These are phyloP conservation scores for Cryptotis parvus DNA, from an alignment of 2,113 vertebrate genomes.

Conservation along the genomic window DNA sequence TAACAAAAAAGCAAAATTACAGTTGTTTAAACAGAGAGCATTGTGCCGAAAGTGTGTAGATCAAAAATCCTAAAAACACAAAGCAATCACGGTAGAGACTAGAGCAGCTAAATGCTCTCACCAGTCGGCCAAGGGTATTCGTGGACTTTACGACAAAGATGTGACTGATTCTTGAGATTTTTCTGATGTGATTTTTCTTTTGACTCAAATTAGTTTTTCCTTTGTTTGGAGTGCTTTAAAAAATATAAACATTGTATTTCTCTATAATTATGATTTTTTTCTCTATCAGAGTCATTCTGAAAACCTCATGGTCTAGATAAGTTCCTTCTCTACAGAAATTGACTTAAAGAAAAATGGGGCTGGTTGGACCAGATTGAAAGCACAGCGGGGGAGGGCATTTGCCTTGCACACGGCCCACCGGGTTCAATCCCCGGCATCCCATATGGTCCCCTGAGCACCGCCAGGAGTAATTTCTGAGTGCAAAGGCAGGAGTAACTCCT, in stretches of 20 bases:
- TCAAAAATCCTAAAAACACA: neutral
- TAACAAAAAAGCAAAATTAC: neutral
- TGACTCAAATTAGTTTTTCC: conserved; percentile 11
- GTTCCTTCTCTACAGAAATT: neutral
- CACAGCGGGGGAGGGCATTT: too few species aligned
- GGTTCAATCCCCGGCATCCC: too few species aligned
- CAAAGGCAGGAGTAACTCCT: too few species aligned
- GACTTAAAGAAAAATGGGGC: neutral
- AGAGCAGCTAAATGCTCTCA: too few species aligned
- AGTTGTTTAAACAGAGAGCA: neutral
- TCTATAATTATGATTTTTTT: neutral
- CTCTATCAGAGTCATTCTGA: neutral
- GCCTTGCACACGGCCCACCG: too few species aligned
- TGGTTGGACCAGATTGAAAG: too few species aligned
- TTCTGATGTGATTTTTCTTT: neutral
- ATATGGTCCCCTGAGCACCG: too few species aligned
- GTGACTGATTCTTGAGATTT: neutral
- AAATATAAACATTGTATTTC: neutral
- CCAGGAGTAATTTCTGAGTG: too few species aligned
- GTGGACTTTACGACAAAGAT: neutral
- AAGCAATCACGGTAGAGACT: too few species aligned
- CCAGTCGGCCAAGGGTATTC: neutral
- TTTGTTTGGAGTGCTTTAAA: neutral
- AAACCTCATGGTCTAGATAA: neutral
- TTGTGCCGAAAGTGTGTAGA: neutral